Evolutionary conservation across 2,113 vertebrate genomes (phyloP), one percentile per base, ranked within the genome.

Genomic region (Papio anubis): DNA sequence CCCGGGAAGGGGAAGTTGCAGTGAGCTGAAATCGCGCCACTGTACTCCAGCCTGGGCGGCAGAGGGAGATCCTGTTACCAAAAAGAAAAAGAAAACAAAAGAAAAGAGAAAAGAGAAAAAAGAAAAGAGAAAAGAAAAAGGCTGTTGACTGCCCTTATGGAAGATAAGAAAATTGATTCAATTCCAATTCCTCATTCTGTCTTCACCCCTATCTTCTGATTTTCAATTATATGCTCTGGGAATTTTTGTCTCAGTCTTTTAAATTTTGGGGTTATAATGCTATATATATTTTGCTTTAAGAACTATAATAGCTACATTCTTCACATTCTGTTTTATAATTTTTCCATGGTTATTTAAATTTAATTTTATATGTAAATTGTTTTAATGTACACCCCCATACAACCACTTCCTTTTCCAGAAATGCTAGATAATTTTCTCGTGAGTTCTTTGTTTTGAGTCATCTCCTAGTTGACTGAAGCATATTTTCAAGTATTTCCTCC

Each of bases 311-410:
- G 18, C 82, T 83, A 64, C 61, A 64, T 64, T 32, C 61, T 64
- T 64, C 61, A 57, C 8, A 2, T 97, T 88, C 76, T 84, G 50
- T 70, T 93, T 91, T 73, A 68, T 48, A 40, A 55, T 45, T 97
- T 84, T 75, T n/a, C 79, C 40, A 40, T 66, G 30, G 55, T 92
- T 88, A 66, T 79, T 95, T 95, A 93, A 73, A 83, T 88, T 80
- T 83, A n/a, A 90, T 93, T 86, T 61, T 80, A 72, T 43, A 50
- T 43, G 55, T 57, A 59, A 85, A 43, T 20, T 50, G 61, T 45
- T 85, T 86, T 9, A 30, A 38, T 92, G 30, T 43, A 52, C 6
- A 88, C 11, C 72, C 68, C 11, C 35, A 45, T 57, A 52, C 32
- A 85, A 72, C 6, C 27, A 55, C 5, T 88, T 43, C 88, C 25